phyloP scores from a whole-genome alignment of 2,888 invertebrate species.

The Pristionchus entomophagus region DNA sequence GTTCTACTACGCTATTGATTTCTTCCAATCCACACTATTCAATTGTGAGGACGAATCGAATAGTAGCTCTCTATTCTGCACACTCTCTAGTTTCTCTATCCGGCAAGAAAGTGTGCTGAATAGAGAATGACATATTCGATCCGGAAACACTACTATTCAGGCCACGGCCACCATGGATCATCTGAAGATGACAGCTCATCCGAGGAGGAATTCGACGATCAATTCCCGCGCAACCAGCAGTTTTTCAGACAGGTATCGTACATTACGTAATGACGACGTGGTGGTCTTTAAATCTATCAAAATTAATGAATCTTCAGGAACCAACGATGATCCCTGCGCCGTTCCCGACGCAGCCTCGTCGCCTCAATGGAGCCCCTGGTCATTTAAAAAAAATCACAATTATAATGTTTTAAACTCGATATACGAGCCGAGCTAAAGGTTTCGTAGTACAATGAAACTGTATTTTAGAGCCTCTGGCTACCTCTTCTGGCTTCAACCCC shows the following conservation, averaged over 20 bases:
- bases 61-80: no score
- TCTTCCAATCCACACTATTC: no score
- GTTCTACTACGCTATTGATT: no score
- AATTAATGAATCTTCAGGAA: background rate
- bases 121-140: background rate
- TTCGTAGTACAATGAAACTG: background rate
- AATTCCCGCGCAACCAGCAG: background rate
- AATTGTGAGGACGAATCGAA: no score
- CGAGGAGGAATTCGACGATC: background rate
- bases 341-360: background rate
- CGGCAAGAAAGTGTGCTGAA: no score
- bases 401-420: no score
- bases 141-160: background rate
- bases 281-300: background rate
- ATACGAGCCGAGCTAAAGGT: background rate
- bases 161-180: background rate
- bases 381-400: no score
- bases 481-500: background rate
- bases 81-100: no score
- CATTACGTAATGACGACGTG: background rate
- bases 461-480: background rate
- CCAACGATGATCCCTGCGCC: background rate
- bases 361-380: conserved; percentile 19
- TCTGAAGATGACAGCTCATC: background rate
- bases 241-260: background rate